These are phyloP conservation scores for Etheostoma spectabile DNA, from an alignment of 2,113 vertebrate genomes.

Conservation along the genomic window DNA sequence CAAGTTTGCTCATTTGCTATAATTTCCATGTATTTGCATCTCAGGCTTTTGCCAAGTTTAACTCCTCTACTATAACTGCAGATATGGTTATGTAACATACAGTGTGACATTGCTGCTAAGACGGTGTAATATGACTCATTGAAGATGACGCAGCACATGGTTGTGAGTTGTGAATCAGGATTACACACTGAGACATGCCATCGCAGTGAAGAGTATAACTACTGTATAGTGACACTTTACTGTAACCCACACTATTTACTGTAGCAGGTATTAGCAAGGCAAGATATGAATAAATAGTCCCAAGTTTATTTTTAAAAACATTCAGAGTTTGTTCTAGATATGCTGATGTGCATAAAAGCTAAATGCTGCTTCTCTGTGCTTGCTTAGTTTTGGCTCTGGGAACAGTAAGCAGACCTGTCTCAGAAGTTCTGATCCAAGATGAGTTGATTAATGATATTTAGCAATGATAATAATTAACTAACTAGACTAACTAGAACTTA, in stretches of 20 bases:
- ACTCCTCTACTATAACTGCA: conserved; percentile 53
- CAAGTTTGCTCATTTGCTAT: conserved; percentile 37
- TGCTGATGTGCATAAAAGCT: not conserved
- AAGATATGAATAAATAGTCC: not conserved
- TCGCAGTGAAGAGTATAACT: not conserved
- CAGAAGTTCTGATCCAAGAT: not conserved
- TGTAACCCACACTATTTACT: not conserved
- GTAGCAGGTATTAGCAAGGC: not conserved
- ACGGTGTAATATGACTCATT: conserved; percentile 68
- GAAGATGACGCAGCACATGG: conserved; percentile 60
- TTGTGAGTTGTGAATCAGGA: conserved; percentile 39
- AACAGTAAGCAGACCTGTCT: not conserved
- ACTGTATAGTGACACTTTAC: not conserved
- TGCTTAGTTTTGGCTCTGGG: not conserved
- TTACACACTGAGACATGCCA: conserved; percentile 21
- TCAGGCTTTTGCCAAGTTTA: conserved; percentile 16
- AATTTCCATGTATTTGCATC: conserved; percentile 17
- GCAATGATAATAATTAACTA: not conserved
- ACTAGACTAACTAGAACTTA: too few species aligned
- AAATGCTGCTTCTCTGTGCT: not conserved
- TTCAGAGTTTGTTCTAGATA: not conserved
- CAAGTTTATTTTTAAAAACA: not conserved
- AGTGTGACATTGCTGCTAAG: conserved; percentile 60
- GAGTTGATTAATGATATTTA: not conserved
- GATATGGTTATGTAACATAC: conserved; percentile 65